phyloP scores from a whole-genome alignment of 1,140 invertebrate species.

The Megathymus violae region DNA sequence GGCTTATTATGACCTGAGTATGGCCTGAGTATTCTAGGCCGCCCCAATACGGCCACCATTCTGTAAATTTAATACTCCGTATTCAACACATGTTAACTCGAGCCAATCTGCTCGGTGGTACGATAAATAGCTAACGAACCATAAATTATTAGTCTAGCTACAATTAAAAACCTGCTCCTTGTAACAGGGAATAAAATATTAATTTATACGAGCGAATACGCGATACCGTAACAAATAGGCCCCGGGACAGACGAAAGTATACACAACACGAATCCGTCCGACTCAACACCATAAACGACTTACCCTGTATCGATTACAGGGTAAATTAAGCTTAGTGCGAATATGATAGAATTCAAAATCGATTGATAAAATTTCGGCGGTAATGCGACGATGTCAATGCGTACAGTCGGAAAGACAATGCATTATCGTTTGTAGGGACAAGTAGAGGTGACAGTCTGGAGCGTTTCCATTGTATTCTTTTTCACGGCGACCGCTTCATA shows the following conservation, averaged over 20 bases:
- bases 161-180: conserved; percentile 54
- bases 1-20: no score
- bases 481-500: background rate
- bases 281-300: conserved; percentile 35
- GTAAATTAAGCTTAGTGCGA: conserved; percentile 32
- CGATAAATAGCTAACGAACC: conserved; percentile 40
- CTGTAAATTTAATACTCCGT: background rate
- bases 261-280: conserved; percentile 55
- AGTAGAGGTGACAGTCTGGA: conserved; percentile 61
- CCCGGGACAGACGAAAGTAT: conserved; percentile 62
- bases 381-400: conserved; percentile 11
- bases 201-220: conserved; percentile 62
- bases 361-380: conserved; percentile 2
- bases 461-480: conserved; percentile 13
- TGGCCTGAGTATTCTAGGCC: no score
- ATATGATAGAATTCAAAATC: conserved; percentile 37
- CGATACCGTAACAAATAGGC: conserved; percentile 70
- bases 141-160: conserved; percentile 57
- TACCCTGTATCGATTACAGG: conserved; percentile 23
- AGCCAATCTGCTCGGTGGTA: conserved; percentile 8
- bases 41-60: no score
- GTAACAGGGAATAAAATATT: conserved; percentile 59
- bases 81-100: background rate
- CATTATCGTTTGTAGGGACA: conserved; percentile 67
- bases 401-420: conserved; percentile 60